Base-by-base conservation (phyloP, 2,888 invertebrate species). In the Drosophila lutescens region DNA sequence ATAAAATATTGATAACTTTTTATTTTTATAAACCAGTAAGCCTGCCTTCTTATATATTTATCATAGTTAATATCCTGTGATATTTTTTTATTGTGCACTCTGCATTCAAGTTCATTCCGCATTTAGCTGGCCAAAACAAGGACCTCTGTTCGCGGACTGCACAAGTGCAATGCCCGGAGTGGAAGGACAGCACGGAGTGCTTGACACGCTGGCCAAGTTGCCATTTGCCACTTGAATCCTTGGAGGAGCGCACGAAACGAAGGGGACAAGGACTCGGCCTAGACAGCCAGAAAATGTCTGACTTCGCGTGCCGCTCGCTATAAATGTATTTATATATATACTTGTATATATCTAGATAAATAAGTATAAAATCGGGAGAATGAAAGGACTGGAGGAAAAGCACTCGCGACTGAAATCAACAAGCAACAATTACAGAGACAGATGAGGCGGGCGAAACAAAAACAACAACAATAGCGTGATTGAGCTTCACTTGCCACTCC, bases 351-450 rank as follows among this genome's bases (percentile, higher is more conserved):
- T 50, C 61, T 34, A 53, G 23, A 66, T 47, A 40, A 34, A 47
- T 66, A 51, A 53, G 46, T 47, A 62, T n/a, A 38, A 54, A 57
- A 50, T 46, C 41, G 15, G 17, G 46, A 15, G 30, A 56, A 44
- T 46, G 43, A 13, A 38, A 54, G 59, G 41, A 26, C n/a, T 5
- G 10, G n/a, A 15, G 43, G 55, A 17, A 49, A 77, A 44, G 36
- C 17, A 56, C 69, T 65, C 50, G 66, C 32, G 47, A 55, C 71
- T 61, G 85, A 82, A 87, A 82, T 85, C 82, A 85, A 87, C 79
- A 85, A 87, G 87, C 84, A 84, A 85, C 84, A 84, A 84, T 84
- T 84, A 82, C 86, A 72, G 78, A 68, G 66, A 66, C 66, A 66
- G 66, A 66, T 50, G 72, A 60, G 55, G 71, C 70, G 51, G n/a